Percentiles rank a stretch among this genome's conserved stretches.
Evolutionary conservation across 1,140 invertebrate species (phyloP).

Genomic region (Thereuonema tuberculata): DNA sequence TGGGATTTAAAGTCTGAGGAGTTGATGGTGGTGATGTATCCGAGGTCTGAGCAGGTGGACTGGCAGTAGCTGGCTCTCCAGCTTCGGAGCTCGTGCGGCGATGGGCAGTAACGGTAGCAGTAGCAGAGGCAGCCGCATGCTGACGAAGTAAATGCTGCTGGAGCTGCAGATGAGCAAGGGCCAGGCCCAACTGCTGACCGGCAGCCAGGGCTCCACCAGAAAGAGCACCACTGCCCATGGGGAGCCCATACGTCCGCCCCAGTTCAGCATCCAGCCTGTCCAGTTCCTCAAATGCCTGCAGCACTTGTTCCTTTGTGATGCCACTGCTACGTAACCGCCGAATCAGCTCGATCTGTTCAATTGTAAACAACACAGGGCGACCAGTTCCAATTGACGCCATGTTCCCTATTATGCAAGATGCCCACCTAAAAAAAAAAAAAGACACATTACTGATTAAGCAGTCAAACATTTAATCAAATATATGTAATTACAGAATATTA

Average conservation of each 20-base stretch:
- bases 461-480: too few relatives aligned
- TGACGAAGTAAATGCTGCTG: conserved; percentile 13
- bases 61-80: neutral
- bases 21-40: conserved; percentile 17
- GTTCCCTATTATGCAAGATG: too few relatives aligned
- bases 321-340: conserved; percentile 31
- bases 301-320: conserved; percentile 31
- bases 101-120: conserved; percentile 1
- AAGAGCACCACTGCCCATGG: neutral
- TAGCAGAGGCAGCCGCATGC: conserved; percentile 4
- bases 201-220: conserved; percentile 4
- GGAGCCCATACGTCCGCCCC: conserved; percentile 14
- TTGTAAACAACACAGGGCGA: conserved; percentile 24
- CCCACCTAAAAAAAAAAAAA: conserved; percentile 9
- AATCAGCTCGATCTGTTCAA: conserved; percentile 34
- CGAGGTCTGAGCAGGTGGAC: conserved; percentile 15
- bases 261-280: conserved; percentile 28
- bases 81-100: neutral
- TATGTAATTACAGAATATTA: too few relatives aligned
- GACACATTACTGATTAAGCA: too few relatives aligned
- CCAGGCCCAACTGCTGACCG: neutral
- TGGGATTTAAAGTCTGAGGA: conserved; percentile 13
- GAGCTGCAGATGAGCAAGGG: conserved; percentile 9
- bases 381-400: conserved; percentile 1
- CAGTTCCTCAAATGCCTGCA: conserved; percentile 31